These are phyloP conservation scores for Trogon melanurus DNA, from an alignment of 2,113 vertebrate species.

Conservation along the genomic window DNA sequence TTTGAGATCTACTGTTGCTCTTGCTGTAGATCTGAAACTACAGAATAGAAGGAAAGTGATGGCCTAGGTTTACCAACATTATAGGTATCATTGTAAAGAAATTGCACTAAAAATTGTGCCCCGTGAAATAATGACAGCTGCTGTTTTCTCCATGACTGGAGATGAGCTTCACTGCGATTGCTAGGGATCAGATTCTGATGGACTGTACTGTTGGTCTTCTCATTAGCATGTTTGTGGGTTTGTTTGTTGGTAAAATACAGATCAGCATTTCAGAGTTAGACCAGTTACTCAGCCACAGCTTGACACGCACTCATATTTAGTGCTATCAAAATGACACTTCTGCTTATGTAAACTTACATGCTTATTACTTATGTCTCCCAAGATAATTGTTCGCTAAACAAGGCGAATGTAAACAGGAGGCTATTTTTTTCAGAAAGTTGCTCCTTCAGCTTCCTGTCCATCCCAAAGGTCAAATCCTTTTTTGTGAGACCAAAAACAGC, in stretches of 20 bases:
- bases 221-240: neutral
- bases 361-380: conserved; percentile 62
- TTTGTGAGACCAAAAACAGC: conserved; percentile 40
- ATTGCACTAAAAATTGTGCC: neutral
- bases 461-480: conserved; percentile 48
- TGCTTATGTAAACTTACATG: conserved; percentile 54
- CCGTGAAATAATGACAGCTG: neutral
- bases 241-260: conserved; percentile 1
- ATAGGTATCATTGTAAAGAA: neutral
- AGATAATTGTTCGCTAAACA: conserved; percentile 61
- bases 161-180: neutral
- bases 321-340: conserved; percentile 54
- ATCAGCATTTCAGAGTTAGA: conserved; percentile 11
- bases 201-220: neutral
- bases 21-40: neutral
- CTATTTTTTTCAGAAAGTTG: conserved; percentile 37
- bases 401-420: conserved; percentile 59
- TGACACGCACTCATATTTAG: conserved; percentile 18
- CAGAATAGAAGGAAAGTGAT: neutral
- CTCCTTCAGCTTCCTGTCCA: conserved; percentile 62
- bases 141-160: neutral
- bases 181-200: neutral
- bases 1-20: neutral
- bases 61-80: neutral
- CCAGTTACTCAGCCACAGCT: neutral